Base-by-base conservation (phyloP, 2,797 vertebrate genomes). In the Hypotaenidia philippensis region DNA sequence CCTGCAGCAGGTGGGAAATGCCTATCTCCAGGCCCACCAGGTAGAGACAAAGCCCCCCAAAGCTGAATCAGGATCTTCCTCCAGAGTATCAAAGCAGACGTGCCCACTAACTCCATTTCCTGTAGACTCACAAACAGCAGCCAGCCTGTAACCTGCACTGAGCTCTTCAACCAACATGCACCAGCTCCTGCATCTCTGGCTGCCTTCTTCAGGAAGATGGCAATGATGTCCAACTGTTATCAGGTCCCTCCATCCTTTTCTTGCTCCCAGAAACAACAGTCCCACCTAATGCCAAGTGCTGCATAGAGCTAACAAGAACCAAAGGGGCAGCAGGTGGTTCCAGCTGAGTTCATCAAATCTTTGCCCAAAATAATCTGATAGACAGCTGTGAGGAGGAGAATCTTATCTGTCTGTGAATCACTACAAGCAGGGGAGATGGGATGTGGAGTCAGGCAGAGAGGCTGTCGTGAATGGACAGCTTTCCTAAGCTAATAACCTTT, bases 311-410 rank as follows among this genome's bases (percentile, higher is more conserved):
- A 80, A 74, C 56, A 74, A 83, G 77, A 64, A 84, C 53, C 83
- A 93, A 53, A 89, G 66, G 45, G 74, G 91, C 75, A 94, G 93
- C 94, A 95, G 92, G 94, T 96, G 89, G 79, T 56, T 83, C 64
- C 91, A 94, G 57, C 72, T 25, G 66, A 89, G 70, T 77, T 94
- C 91, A 96, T 96, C 89, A 68, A 71, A 52, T 78, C 78, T 78
- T 81, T 63, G 44, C 92, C 90, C 79, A 89, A 82, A 90, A 94
- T 86, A 90, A 82, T 76, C 70, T 84, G 29, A 57, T n/a, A 50
- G 75, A 47, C 92, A 93, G 89, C 87, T 95, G 87, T 23, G 32
- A 95, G 72, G 50, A 72, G 45, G 52, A 70, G 65, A 91, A 68
- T 87, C 83, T 97, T 77, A 88, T 83, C 76, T 50, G 82, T 55